phyloP scores from a whole-genome alignment of 2,113 vertebrate genomes.

The Physeter macrocephalus region DNA sequence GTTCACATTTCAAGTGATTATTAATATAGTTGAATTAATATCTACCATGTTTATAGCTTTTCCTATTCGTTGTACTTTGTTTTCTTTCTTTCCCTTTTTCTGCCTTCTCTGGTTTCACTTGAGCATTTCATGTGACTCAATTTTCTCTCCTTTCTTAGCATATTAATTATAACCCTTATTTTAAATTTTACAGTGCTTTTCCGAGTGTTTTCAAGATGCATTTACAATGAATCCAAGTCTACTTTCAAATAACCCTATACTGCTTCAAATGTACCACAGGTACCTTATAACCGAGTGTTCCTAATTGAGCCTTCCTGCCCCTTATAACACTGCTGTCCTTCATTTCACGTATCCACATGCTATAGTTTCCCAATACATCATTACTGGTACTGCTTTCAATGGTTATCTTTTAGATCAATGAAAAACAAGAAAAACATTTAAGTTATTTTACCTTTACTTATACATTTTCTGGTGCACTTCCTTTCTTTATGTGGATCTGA shows the following conservation, averaged over 20 bases:
- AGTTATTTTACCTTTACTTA: background rate
- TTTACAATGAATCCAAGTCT: background rate
- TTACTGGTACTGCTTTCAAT: background rate
- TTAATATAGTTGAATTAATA: background rate
- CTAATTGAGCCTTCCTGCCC: accelerated
- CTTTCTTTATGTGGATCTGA: background rate
- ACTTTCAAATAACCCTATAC: accelerated
- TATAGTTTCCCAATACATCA: accelerated
- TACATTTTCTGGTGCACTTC: background rate
- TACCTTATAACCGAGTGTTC: accelerated
- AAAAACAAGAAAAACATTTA: too few relatives aligned
- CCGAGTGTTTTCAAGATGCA: background rate
- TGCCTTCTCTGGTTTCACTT: background rate
- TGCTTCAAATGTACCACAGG: accelerated
- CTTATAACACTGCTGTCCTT: background rate
- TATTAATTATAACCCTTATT: background rate
- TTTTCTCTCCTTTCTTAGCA: background rate
- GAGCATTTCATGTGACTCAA: background rate
- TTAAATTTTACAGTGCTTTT: too few relatives aligned
- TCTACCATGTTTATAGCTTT: too few relatives aligned
- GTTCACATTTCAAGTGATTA: background rate
- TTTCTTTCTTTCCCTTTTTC: background rate
- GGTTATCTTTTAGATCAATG: background rate
- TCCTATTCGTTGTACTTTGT: background rate
- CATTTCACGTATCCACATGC: accelerated